These are phyloP conservation scores for Balaeniceps rex DNA, from an alignment of 2,113 vertebrate species.

Conservation along the genomic window DNA sequence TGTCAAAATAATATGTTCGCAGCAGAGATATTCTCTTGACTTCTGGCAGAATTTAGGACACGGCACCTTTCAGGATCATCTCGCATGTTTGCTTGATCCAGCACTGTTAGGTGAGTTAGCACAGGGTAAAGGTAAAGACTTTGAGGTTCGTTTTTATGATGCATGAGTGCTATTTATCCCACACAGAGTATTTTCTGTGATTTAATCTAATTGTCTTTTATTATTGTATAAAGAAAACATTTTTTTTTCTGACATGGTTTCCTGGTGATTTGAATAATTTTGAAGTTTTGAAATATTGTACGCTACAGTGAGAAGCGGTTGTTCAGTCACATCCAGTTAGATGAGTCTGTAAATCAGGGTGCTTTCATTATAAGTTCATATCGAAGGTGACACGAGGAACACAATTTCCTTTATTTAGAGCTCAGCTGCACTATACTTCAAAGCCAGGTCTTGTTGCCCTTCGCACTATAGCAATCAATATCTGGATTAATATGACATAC, in stretches of 20 bases:
- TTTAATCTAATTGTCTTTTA: not conserved
- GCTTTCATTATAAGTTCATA: not conserved
- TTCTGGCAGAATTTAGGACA: not conserved
- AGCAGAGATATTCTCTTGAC: not conserved
- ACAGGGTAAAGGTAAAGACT: not conserved
- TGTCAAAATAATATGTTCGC: not conserved
- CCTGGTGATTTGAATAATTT: not conserved
- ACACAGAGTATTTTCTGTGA: not conserved
- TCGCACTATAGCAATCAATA: conserved; percentile 50
- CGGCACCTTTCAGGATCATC: not conserved
- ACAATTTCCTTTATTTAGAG: conserved; percentile 46
- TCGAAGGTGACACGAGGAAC: not conserved
- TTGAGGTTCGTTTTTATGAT: not conserved
- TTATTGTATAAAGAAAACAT: not conserved
- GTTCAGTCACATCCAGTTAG: not conserved
- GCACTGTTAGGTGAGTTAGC: not conserved
- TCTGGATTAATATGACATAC: conserved; percentile 50
- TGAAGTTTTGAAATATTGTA: not conserved
- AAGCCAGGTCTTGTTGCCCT: conserved; percentile 35
- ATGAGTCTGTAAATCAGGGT: not conserved
- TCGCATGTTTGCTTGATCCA: not conserved
- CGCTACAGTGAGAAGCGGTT: not conserved
- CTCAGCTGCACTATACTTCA: conserved; percentile 4
- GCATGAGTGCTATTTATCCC: not conserved
- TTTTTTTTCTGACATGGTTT: not conserved